phyloP scores from a whole-genome alignment of 2,888 invertebrate species.

The Eristalinus aeneus region DNA sequence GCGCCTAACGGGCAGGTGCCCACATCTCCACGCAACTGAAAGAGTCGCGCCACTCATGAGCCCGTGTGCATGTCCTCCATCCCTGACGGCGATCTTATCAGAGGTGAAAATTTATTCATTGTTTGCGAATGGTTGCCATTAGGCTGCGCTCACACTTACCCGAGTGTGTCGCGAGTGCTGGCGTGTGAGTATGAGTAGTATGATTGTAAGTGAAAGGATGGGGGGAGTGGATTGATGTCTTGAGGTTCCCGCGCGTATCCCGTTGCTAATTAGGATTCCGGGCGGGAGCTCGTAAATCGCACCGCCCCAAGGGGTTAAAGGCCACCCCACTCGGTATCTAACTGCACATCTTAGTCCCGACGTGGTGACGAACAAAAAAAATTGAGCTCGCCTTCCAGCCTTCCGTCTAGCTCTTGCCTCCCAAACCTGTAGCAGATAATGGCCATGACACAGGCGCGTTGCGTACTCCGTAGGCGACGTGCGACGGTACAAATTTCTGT shows the following conservation, averaged over 20 bases:
- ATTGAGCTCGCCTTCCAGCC: not conserved
- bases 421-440: not conserved
- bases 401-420: not conserved
- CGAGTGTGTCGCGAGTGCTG: not conserved
- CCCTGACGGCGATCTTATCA: slow-evolving; percentile 73
- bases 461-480: slow-evolving; percentile 58
- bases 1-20: slow-evolving; percentile 65
- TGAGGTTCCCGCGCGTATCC: slow-evolving; percentile 40
- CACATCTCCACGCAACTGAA: slow-evolving; percentile 2
- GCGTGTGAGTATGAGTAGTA: not conserved
- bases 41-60: slow-evolving; percentile 30
- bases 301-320: slow-evolving; percentile 69
- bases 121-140: slow-evolving; percentile 69
- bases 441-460: slow-evolving; percentile 18
- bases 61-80: slow-evolving; percentile 29
- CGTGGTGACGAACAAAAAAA: slow-evolving; percentile 20
- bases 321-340: slow-evolving; percentile 63
- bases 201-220: not conserved
- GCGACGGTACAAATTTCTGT: slow-evolving; percentile 70
- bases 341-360: slow-evolving; percentile 15
- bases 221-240: not conserved
- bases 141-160: slow-evolving; percentile 28
- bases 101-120: slow-evolving; percentile 75
- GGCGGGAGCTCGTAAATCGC: slow-evolving; percentile 66
- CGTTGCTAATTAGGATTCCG: slow-evolving; percentile 61